Conservation (phyloP, 2,888 invertebrate species). For the Apomyelois bistriatella region DNA sequence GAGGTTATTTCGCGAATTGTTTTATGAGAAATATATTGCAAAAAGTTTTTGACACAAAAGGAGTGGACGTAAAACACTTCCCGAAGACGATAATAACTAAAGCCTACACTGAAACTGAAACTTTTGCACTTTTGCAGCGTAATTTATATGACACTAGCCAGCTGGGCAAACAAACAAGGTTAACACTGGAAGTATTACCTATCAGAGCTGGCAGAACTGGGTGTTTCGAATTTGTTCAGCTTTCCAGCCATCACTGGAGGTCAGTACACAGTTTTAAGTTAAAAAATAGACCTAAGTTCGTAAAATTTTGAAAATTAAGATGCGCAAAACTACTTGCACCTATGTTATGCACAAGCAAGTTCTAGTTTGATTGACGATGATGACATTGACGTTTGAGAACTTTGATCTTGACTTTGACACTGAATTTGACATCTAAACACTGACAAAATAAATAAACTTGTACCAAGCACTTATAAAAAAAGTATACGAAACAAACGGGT, state of each 20-base stretch:
- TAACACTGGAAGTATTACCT: constrained; percentile 82
- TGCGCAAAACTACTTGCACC: constrained; percentile 29
- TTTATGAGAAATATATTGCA: constrained; percentile 33
- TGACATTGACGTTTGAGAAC: too few species aligned
- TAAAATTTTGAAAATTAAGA: constrained; percentile 34
- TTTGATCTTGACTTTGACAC: too few species aligned
- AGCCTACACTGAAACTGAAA: constrained; percentile 51
- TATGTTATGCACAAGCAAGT: constrained; percentile 50
- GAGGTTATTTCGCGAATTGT: constrained; percentile 61
- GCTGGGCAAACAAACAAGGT: constrained; percentile 73
- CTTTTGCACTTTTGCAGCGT: constrained; percentile 40
- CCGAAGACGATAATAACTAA: constrained; percentile 42
- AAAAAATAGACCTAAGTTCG: constrained; percentile 23
- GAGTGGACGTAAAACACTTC: constrained; percentile 46
- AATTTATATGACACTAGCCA: constrained; percentile 60
- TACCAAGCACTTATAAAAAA: too few species aligned
- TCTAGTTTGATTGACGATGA: too few species aligned
- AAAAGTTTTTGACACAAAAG: constrained; percentile 41
- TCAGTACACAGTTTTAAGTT: constrained; percentile 33
- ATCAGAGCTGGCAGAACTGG: constrained; percentile 95
- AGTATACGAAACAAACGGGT: too few species aligned
- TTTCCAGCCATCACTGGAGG: constrained; percentile 68
- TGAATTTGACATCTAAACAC: too few species aligned
- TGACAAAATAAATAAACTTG: too few species aligned
- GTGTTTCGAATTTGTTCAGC: constrained; percentile 87